Evolutionary conservation across 2,888 invertebrate species (phyloP).

Genomic region (Calephelis perditalis): DNA sequence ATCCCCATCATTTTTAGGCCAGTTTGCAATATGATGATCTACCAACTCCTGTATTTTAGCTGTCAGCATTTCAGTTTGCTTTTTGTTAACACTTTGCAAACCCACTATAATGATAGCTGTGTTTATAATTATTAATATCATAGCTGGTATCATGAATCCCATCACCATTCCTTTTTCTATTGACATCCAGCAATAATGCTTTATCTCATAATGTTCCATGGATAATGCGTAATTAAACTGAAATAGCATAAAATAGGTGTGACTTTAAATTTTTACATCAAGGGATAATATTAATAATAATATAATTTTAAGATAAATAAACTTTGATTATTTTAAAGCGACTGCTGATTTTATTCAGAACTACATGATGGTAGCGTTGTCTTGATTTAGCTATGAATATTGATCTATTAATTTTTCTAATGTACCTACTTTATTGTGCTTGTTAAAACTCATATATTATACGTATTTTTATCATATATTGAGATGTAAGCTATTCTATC

Average conservation of each 20-base stretch:
- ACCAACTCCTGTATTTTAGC: constrained; percentile 66
- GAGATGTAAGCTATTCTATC: no score
- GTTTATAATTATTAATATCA: constrained; percentile 81
- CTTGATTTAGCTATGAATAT: no score
- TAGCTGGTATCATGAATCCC: constrained; percentile 86
- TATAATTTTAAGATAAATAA: no score
- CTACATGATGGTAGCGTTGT: no score
- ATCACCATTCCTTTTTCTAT: constrained; percentile 87
- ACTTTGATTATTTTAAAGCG: no score
- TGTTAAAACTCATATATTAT: no score
- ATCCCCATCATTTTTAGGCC: constrained; percentile 51
- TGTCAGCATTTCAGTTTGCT: constrained; percentile 64
- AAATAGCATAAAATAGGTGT: constrained; percentile 8
- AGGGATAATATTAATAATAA: no score
- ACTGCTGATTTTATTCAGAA: no score
- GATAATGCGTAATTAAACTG: constrained; percentile 82
- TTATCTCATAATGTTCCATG: constrained; percentile 84
- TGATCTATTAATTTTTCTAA: no score
- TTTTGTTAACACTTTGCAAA: constrained; percentile 63
- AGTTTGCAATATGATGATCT: constrained; percentile 61
- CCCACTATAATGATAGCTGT: constrained; percentile 79
- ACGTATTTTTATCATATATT: no score
- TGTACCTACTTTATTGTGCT: no score
- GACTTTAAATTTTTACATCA: neutral
- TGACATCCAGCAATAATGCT: constrained; percentile 87